Conservation (phyloP, 2,888 invertebrate species). For the Metacarcinus magister region DNA sequence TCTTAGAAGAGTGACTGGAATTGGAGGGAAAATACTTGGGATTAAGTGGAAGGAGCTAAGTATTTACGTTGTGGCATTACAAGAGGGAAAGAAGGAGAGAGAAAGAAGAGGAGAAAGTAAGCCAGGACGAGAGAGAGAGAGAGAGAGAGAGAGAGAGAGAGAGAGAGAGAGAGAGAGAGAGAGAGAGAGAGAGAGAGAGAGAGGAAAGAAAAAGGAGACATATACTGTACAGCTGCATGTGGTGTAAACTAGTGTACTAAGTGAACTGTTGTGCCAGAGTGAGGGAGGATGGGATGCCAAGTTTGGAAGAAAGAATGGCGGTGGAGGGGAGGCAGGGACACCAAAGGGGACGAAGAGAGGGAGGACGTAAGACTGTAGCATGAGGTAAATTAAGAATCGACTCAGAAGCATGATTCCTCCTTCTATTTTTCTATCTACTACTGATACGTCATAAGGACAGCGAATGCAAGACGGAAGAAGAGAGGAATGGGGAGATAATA, state of each 20-base stretch:
- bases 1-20: neutral
- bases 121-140: neutral
- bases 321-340: no score
- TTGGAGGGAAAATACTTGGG: neutral
- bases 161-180: constrained; percentile 7
- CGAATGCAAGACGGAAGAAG: neutral
- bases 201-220: neutral
- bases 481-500: neutral
- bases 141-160: constrained; percentile 38
- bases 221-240: neutral
- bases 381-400: neutral
- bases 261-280: neutral
- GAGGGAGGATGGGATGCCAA: neutral
- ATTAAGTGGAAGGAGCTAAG: neutral
- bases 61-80: neutral
- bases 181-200: neutral
- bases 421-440: neutral
- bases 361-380: neutral
- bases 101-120: constrained; percentile 17
- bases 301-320: no score
- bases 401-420: neutral
- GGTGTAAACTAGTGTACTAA: no score
- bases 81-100: neutral
- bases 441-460: neutral
- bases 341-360: no score